These are phyloP conservation scores for Ellobium chinense DNA, from an alignment of 2,888 invertebrate genomes.

Conservation along the genomic window DNA sequence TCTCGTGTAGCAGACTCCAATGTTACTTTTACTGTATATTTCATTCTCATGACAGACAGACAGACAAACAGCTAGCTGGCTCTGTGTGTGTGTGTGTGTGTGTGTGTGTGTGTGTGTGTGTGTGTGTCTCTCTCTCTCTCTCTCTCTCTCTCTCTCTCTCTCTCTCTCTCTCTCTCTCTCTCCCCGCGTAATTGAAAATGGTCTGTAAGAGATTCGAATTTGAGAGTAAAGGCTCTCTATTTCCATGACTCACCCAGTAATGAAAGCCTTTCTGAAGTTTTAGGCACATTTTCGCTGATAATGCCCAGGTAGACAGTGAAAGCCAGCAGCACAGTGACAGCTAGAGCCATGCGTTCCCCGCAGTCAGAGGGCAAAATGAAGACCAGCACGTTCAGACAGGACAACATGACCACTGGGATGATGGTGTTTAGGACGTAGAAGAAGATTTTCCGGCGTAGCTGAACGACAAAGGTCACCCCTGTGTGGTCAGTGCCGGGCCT, in stretches of 20 bases:
- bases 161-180: background rate
- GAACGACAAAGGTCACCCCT: constrained; percentile 58
- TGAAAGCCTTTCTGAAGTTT: constrained; percentile 64
- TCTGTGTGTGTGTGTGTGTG: too few relatives aligned
- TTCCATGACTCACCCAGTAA: constrained; percentile 54
- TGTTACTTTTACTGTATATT: too few relatives aligned
- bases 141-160: background rate
- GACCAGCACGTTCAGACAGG: constrained; percentile 61
- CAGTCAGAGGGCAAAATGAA: constrained; percentile 62
- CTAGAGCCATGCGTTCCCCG: constrained; percentile 64
- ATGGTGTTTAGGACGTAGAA: constrained; percentile 66
- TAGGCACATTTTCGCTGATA: constrained; percentile 64
- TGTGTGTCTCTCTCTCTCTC: background rate
- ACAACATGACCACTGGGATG: constrained; percentile 62
- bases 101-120: background rate
- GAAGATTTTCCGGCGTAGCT: constrained; percentile 57
- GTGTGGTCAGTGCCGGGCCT: constrained; percentile 58
- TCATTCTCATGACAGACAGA: too few relatives aligned
- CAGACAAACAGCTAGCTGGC: too few relatives aligned
- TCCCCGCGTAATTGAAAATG: too few relatives aligned
- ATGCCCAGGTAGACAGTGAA: constrained; percentile 66
- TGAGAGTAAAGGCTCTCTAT: background rate
- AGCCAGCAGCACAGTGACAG: constrained; percentile 62
- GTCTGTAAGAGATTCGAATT: too few relatives aligned
- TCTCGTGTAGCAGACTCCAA: too few relatives aligned